These are phyloP conservation scores for Cremastobaeus sp. DNA, from an alignment of 2,888 invertebrate genomes.

Conservation along the genomic window DNA sequence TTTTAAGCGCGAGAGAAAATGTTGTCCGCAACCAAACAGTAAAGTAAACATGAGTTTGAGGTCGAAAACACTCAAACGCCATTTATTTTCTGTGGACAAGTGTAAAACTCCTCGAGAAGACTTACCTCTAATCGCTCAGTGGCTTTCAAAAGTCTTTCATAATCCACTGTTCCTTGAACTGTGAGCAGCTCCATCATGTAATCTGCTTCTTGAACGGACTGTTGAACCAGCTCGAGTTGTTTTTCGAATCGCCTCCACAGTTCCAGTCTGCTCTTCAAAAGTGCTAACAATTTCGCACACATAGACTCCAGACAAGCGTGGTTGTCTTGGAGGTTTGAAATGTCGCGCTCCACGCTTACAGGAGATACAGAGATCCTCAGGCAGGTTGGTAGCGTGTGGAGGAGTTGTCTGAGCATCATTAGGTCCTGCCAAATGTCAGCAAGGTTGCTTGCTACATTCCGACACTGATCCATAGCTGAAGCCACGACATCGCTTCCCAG, in stretches of 20 bases:
- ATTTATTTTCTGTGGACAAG: not conserved
- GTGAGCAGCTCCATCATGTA: constrained; percentile 92
- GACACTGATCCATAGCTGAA: constrained; percentile 86
- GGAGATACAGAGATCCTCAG: constrained; percentile 88
- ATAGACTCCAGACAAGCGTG: constrained; percentile 86
- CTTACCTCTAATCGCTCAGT: constrained; percentile 91
- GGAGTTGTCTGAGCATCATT: constrained; percentile 85
- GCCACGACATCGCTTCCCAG: constrained; percentile 88
- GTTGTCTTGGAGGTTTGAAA: constrained; percentile 86
- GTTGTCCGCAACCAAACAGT: not conserved
- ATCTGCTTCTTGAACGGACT: constrained; percentile 90
- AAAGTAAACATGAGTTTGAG: too few species aligned
- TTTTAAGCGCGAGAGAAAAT: too few species aligned
- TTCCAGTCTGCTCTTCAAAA: constrained; percentile 83
- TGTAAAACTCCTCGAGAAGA: constrained; percentile 53
- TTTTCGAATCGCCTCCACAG: constrained; percentile 89
- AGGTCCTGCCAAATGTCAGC: constrained; percentile 88
- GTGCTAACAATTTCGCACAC: constrained; percentile 83
- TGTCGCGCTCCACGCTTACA: constrained; percentile 86
- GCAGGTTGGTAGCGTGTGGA: constrained; percentile 88
- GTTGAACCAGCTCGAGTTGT: constrained; percentile 88
- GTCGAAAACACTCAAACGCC: too few species aligned
- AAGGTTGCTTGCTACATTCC: constrained; percentile 84
- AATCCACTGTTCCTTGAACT: constrained; percentile 91
- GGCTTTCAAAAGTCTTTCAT: constrained; percentile 88